A percentile compares a stretch with the other conserved stretches of the same genome.
phyloP scores from a whole-genome alignment of 2,888 invertebrate species.

The Scaptomyza cyrtandrae region DNA sequence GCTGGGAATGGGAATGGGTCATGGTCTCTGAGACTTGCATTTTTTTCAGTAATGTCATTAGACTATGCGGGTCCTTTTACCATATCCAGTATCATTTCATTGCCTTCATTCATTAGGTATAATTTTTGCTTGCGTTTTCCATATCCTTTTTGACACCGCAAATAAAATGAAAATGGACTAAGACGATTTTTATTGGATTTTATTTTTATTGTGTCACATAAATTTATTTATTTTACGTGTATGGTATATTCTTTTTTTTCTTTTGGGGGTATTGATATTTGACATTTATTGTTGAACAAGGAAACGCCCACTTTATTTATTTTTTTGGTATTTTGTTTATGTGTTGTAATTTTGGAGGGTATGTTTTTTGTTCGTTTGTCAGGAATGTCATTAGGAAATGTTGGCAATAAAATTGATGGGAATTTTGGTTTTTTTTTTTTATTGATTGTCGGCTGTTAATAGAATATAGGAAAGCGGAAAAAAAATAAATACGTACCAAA shows the following conservation, averaged over 20 bases:
- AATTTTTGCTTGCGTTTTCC: slow-evolving; percentile 30
- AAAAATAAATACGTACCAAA: background rate
- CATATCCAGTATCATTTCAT: slow-evolving; percentile 7
- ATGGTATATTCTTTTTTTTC: slow-evolving; percentile 37
- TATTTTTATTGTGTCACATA: slow-evolving; percentile 74
- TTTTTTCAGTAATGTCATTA: slow-evolving; percentile 41
- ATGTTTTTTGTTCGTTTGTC: slow-evolving; percentile 21
- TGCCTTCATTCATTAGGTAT: slow-evolving; percentile 28
- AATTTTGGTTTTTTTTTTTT: slow-evolving; percentile 33
- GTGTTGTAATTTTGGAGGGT: slow-evolving; percentile 39
- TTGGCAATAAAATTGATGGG: slow-evolving; percentile 16
- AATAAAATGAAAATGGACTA: slow-evolving; percentile 22
- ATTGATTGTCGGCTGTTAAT: slow-evolving; percentile 28
- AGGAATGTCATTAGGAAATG: slow-evolving; percentile 32
- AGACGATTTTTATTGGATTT: slow-evolving; percentile 67
- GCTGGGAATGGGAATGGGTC: slow-evolving; percentile 1
- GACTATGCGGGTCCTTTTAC: slow-evolving; percentile 57
- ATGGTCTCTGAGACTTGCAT: background rate
- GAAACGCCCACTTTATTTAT: slow-evolving; percentile 63
- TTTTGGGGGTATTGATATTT: slow-evolving; percentile 61
- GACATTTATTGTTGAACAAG: slow-evolving; percentile 72
- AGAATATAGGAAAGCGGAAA: background rate
- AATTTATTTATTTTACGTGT: slow-evolving; percentile 66
- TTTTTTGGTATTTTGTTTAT: slow-evolving; percentile 47
- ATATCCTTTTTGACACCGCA: slow-evolving; percentile 56